These are phyloP conservation scores for Hippopotamus amphibius DNA, from an alignment of 2,113 vertebrate genomes.

Conservation along the genomic window DNA sequence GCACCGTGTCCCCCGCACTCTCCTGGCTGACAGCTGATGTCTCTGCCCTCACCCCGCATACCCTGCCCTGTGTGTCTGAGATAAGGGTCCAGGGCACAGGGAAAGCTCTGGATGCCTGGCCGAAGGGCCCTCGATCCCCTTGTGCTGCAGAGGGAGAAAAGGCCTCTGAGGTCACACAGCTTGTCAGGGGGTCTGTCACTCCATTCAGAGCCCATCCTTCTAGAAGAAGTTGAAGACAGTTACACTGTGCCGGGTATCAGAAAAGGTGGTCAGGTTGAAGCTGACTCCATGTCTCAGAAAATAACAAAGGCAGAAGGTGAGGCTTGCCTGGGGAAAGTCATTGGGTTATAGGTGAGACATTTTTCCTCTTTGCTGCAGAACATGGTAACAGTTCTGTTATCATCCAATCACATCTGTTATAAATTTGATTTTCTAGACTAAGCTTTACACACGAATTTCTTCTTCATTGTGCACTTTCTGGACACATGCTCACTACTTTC, in stretches of 20 bases:
- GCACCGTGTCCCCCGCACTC: not conserved
- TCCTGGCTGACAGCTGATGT: not conserved
- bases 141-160: not conserved
- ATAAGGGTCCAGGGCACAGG: not conserved
- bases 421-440: not conserved
- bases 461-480: not conserved
- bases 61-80: not conserved
- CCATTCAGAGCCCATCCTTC: not conserved
- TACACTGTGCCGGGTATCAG: not conserved
- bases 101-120: not conserved
- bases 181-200: not conserved
- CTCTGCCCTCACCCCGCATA: rapidly evolving
- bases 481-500: not conserved
- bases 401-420: not conserved
- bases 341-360: not conserved
- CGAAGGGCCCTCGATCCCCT: not conserved
- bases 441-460: not conserved
- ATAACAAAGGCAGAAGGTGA: not conserved
- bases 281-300: not conserved
- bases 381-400: not conserved
- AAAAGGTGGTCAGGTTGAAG: not conserved
- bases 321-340: not conserved
- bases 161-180: not conserved
- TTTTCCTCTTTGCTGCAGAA: not conserved
- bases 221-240: not conserved